Evolutionary conservation across 2,888 invertebrate genomes (phyloP).

Genomic region (Theodoxus fluviatilis): DNA sequence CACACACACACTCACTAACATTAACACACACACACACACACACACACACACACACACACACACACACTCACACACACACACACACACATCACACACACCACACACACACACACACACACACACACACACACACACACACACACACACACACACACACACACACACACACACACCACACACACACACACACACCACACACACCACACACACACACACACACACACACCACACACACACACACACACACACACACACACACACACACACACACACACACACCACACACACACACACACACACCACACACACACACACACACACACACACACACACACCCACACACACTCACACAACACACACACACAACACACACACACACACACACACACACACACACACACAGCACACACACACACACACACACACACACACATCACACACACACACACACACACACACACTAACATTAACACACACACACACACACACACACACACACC

Average conservation of each 20-base stretch:
- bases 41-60: slow-evolving; percentile 2
- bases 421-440: too few relatives aligned
- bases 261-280: not conserved
- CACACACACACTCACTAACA: not conserved
- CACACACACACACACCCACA: not conserved
- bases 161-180: too few relatives aligned
- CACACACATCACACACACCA: slow-evolving; percentile 4
- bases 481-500: not conserved
- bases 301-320: slow-evolving; percentile 3
- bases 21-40: slow-evolving; percentile 2
- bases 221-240: not conserved
- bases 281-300: not conserved
- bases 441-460: not conserved
- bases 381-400: too few relatives aligned
- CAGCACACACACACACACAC: too few relatives aligned
- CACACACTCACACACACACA: not conserved
- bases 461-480: not conserved
- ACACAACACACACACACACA: not conserved
- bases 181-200: too few relatives aligned
- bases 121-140: not conserved
- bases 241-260: slow-evolving; percentile 8
- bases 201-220: too few relatives aligned
- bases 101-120: not conserved
- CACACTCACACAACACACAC: not conserved
- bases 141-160: too few relatives aligned